phyloP scores from a whole-genome alignment of 1,140 invertebrate species.

The Aphaenogaster ashmeadi region DNA sequence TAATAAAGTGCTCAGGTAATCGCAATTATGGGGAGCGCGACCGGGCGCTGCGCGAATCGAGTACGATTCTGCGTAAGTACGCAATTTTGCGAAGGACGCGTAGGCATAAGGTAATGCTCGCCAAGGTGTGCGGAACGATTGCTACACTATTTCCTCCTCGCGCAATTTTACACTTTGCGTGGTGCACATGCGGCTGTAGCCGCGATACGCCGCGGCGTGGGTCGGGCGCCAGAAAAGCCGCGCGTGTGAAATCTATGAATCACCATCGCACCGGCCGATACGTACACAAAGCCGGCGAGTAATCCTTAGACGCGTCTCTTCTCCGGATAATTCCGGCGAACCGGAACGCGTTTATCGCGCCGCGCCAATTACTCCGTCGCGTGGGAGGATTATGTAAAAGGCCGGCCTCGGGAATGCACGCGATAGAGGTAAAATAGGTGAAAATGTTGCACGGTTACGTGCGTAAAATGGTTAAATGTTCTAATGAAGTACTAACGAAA shows the following conservation, averaged over 20 bases:
- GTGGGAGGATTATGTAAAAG: conserved; percentile 75
- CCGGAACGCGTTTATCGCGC: conserved; percentile 65
- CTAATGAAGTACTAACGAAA: conserved; percentile 65
- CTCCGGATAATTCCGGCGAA: conserved; percentile 50
- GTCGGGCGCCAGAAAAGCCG: conserved; percentile 71
- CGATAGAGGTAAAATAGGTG: conserved; percentile 68
- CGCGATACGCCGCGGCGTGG: conserved; percentile 59
- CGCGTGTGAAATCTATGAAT: conserved; percentile 74
- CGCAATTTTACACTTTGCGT: conserved; percentile 74
- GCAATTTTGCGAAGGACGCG: conserved; percentile 62
- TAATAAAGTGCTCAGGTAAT: conserved; percentile 45
- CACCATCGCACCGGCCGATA: conserved; percentile 64
- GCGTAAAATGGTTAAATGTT: conserved; percentile 48
- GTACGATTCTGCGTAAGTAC: conserved; percentile 38
- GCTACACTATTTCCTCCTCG: conserved; percentile 74
- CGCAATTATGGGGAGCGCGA: conserved; percentile 26
- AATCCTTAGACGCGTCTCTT: conserved; percentile 60
- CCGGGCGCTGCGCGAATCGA: conserved; percentile 14
- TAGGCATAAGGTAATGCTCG: conserved; percentile 63
- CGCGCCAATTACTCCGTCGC: conserved; percentile 64
- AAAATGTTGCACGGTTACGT: conserved; percentile 52
- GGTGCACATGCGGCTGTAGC: conserved; percentile 52
- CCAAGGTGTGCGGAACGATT: conserved; percentile 71
- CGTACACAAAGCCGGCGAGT: conserved; percentile 51
- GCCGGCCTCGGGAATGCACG: conserved; percentile 67